Conservation (phyloP, 2,888 invertebrate genomes). For the Sepiola atlantica region DNA sequence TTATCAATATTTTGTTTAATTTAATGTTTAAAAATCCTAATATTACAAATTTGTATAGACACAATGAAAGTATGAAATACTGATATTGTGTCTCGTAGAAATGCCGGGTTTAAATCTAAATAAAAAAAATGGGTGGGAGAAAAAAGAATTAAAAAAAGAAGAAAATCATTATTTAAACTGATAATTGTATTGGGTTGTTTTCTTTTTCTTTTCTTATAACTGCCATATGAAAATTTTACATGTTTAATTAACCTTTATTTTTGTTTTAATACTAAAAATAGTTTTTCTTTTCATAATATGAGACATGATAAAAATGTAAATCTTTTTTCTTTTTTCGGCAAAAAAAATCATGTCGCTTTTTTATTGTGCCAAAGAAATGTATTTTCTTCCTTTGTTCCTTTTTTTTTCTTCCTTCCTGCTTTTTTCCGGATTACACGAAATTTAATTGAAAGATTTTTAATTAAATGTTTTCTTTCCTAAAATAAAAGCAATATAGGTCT, state of each 20-base stretch:
- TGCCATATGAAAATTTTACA: background rate
- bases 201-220: background rate
- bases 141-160: background rate
- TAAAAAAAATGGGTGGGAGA: background rate
- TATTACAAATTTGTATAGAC: no score
- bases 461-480: no score
- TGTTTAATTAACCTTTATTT: background rate
- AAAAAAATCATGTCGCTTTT: background rate
- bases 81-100: no score
- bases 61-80: no score
- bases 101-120: background rate
- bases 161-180: background rate
- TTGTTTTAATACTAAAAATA: background rate
- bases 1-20: no score
- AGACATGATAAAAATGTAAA: background rate
- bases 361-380: background rate
- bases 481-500: no score
- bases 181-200: background rate
- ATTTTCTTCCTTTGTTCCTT: no score
- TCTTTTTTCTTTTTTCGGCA: background rate
- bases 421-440: background rate
- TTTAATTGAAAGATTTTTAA: background rate
- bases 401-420: slow-evolving; percentile 5
- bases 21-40: no score
- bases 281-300: background rate